Evolutionary conservation across 2,888 invertebrate genomes (phyloP).

Genomic region (Caenorhabditis zanzibari): DNA sequence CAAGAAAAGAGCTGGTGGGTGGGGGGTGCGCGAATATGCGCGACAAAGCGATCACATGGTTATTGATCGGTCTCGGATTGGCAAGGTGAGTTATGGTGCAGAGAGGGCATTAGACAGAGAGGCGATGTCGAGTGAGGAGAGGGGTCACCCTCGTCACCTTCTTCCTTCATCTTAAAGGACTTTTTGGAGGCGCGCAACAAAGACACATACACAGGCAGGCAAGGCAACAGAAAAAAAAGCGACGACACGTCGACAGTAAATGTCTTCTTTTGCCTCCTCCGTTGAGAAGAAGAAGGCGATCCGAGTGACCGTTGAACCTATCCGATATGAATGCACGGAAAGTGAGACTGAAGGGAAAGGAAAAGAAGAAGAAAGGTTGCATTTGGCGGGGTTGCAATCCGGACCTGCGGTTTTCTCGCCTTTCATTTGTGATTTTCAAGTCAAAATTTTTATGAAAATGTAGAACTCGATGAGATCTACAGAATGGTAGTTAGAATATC

Average conservation of each 20-base stretch:
- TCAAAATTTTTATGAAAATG: too few species aligned
- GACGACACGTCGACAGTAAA: constrained; percentile 28
- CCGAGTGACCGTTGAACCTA: constrained; percentile 30
- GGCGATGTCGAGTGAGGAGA: constrained; percentile 35
- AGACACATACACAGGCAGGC: constrained; percentile 36
- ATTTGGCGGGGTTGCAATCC: too few species aligned
- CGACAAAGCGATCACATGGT: constrained; percentile 46
- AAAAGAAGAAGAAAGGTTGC: not conserved
- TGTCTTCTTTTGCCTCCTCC: not conserved
- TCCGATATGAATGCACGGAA: constrained; percentile 31
- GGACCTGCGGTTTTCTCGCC: too few species aligned
- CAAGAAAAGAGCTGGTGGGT: constrained; percentile 10
- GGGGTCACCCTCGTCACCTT: constrained; percentile 56
- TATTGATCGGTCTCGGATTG: constrained; percentile 50
- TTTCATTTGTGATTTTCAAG: too few species aligned
- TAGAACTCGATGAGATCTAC: too few species aligned
- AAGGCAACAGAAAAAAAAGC: too few species aligned
- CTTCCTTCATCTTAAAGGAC: constrained; percentile 64
- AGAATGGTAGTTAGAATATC: too few species aligned
- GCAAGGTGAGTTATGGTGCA: constrained; percentile 57
- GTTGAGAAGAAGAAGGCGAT: constrained; percentile 13
- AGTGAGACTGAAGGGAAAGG: not conserved
- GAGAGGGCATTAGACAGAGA: constrained; percentile 26
- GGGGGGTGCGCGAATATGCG: constrained; percentile 32
- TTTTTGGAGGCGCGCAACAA: constrained; percentile 50